Evolutionary conservation across 2,113 vertebrate species (phyloP), one percentile per base, ranked within the genome.

Genomic region (Anser cygnoides): DNA sequence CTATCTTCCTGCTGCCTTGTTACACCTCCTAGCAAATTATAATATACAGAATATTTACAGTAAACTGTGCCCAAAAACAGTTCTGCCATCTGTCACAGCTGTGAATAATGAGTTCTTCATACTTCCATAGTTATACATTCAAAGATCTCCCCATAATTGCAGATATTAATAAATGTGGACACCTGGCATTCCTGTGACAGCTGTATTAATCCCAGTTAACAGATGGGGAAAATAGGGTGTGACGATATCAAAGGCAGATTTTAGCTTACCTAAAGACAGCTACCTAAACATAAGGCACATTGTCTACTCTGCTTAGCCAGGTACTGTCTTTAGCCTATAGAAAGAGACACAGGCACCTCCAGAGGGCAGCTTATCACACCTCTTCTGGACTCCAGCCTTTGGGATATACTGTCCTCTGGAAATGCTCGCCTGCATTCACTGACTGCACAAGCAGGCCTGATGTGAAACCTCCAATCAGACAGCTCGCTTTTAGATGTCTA

Each of bases 81-180:
- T 93, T 83, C 50, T 88, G 26, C 61, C 86, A 81, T 89, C 91
- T 90, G 83, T 90, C 76, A 46, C 58, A 49, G 35, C 65, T 75
- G 43, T 72, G 80, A 89, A 46, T 72, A 87, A 87, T 49, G 57
- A 92, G 28, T 33, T 91, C 13, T 84, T 95, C 2, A 0, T 63
- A 78, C 20, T 81, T 93, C 61, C 39, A 77, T 16, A 59, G 31
- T 29, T 84, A 57, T 43, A 29, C 33, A 58, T 84, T 82, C 26
- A 72, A 65, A 50, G 19, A 67, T 67, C 7, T 92, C 35, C 22
- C 22, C 43, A 59, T 93, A 84, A 90, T 11, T 87, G 61, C 17
- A 81, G 83, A 74, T 57, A 93, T 75, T 80, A 55, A 89, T 67
- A 90, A 49, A 67, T 71, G 22, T 50, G 25, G 84, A 89, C 84